Evolutionary conservation across 2,888 invertebrate genomes (phyloP).

Genomic region (Sclerodermus sp.): DNA sequence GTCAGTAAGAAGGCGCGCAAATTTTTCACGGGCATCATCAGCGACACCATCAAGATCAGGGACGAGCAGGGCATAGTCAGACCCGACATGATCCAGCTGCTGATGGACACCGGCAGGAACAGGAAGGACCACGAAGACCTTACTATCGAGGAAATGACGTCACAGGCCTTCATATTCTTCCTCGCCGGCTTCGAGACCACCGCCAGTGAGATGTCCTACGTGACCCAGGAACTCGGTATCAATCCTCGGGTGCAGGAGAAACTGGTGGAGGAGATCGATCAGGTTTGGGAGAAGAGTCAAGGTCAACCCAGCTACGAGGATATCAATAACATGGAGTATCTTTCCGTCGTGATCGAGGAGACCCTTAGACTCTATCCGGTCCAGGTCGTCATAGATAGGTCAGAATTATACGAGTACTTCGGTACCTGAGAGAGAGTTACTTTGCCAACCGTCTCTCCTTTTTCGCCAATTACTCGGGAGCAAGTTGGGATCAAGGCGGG

Average conservation of each 20-base stretch:
- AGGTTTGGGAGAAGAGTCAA: constrained; percentile 29
- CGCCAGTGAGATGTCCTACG: constrained; percentile 34
- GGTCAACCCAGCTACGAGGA: constrained; percentile 54
- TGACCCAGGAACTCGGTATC: constrained; percentile 37
- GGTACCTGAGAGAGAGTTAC: too few relatives aligned
- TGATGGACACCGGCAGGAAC: constrained; percentile 55
- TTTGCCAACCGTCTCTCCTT: too few relatives aligned
- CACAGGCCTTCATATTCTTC: constrained; percentile 54
- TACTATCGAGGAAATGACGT: constrained; percentile 50
- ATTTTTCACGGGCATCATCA: constrained; percentile 23
- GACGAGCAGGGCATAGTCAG: constrained; percentile 39
- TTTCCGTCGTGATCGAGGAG: constrained; percentile 60
- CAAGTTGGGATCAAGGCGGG: too few relatives aligned
- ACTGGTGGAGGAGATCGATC: constrained; percentile 47
- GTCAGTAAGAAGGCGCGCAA: constrained; percentile 5
- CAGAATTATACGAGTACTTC: too few relatives aligned
- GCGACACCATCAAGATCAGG: constrained; percentile 21
- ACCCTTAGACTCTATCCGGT: constrained; percentile 40
- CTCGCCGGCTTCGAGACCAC: constrained; percentile 42
- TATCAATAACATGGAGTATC: constrained; percentile 58
- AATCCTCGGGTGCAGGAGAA: constrained; percentile 57
- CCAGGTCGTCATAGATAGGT: constrained; percentile 35
- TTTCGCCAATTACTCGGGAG: too few relatives aligned
- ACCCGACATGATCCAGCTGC: constrained; percentile 63
- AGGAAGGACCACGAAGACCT: constrained; percentile 8